These are phyloP conservation scores for Acleris cristana DNA, from an alignment of 2,888 invertebrate species.

Conservation along the genomic window DNA sequence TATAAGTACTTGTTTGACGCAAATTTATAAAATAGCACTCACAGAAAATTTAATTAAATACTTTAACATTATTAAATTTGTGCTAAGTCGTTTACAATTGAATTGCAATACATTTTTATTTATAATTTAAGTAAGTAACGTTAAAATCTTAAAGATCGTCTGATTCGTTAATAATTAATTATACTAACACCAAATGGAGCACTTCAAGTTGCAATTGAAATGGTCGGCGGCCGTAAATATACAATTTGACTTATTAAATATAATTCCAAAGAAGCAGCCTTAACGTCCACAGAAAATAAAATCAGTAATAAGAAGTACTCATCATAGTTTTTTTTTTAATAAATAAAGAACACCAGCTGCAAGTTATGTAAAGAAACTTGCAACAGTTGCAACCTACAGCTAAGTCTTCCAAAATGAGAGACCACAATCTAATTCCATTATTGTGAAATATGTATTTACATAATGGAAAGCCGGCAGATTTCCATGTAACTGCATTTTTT, in stretches of 20 bases:
- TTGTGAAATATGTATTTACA: no score
- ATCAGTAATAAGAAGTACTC: background rate
- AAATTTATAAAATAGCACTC: conserved; percentile 38
- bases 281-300: background rate
- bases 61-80: conserved; percentile 50
- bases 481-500: no score
- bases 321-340: no score
- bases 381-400: no score
- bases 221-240: conserved; percentile 11
- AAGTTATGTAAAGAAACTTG: no score
- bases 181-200: conserved; percentile 29
- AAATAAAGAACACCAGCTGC: no score
- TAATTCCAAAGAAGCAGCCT: background rate
- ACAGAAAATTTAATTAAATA: conserved; percentile 27
- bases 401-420: no score
- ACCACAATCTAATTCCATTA: no score
- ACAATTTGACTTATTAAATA: background rate
- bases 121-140: conserved; percentile 45
- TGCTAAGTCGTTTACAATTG: conserved; percentile 55
- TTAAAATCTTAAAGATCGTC: conserved; percentile 50
- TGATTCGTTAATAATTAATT: conserved; percentile 37
- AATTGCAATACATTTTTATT: conserved; percentile 48
- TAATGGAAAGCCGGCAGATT: no score
- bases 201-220: conserved; percentile 4
- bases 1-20: conserved; percentile 61